A percentile compares a stretch with the other conserved stretches of the same genome.
Evolutionary conservation across 2,797 vertebrate species (phyloP).

Genomic region (Bovichtus diacanthus): DNA sequence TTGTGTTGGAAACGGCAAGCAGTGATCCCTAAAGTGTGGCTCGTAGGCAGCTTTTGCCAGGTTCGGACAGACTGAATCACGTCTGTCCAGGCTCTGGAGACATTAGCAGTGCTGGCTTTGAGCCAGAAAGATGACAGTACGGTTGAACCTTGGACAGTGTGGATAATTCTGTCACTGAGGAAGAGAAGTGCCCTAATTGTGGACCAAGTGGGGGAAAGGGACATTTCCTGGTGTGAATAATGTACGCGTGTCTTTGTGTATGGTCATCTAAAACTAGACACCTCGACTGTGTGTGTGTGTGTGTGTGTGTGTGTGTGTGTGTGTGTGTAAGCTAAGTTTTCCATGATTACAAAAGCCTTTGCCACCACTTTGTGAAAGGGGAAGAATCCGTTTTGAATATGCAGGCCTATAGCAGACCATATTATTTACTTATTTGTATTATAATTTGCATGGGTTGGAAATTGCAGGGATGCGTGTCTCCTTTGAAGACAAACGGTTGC

Average conservation of each 20-base stretch:
- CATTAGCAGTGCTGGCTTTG: not conserved
- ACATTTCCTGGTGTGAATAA: constrained; percentile 16
- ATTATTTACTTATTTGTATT: constrained; percentile 9
- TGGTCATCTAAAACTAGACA: not conserved
- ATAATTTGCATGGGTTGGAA: not conserved
- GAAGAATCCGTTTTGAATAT: constrained; percentile 26
- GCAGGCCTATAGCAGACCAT: not conserved
- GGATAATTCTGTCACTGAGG: not conserved
- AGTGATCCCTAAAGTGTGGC: constrained; percentile 7
- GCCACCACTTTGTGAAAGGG: not conserved
- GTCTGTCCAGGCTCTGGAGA: constrained; percentile 10
- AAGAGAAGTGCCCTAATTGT: not conserved
- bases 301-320: not conserved
- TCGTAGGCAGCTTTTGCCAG: constrained; percentile 8
- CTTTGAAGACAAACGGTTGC: not conserved
- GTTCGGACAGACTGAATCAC: constrained; percentile 7
- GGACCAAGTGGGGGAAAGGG: not conserved
- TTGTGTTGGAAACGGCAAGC: constrained; percentile 8
- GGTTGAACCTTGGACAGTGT: not conserved
- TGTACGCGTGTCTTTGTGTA: not conserved
- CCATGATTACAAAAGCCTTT: not conserved
- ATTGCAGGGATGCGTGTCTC: not conserved
- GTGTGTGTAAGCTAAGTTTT: not conserved
- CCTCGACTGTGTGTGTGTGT: not conserved
- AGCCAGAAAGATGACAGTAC: not conserved